phyloP scores from a whole-genome alignment of 2,113 vertebrate genomes.

The Gavia stellata region DNA sequence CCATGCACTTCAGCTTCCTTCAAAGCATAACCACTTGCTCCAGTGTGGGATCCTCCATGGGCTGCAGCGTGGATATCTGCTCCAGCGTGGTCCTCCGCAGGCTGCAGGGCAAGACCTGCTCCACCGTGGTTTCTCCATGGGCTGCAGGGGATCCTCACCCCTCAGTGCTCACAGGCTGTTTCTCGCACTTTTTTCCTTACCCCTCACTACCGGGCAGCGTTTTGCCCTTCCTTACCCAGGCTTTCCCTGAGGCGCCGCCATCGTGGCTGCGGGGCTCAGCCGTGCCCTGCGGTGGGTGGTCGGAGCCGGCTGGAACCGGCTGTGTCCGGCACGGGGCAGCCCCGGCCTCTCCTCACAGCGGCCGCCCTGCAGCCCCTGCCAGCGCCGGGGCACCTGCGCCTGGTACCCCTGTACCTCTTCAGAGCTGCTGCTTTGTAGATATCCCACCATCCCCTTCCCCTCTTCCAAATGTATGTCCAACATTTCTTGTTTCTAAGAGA shows the following conservation, averaged over 20 bases:
- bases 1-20: not conserved
- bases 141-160: not conserved
- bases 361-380: not conserved
- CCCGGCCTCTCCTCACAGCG: rapidly evolving
- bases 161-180: rapidly evolving
- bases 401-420: not conserved
- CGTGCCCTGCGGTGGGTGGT: rapidly evolving
- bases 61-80: not conserved
- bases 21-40: not conserved
- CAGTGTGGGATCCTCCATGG: not conserved
- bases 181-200: not conserved
- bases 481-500: not conserved
- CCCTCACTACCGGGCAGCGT: rapidly evolving
- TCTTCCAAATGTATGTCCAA: not conserved
- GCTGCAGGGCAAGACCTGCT: not conserved
- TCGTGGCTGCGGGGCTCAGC: not conserved
- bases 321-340: not conserved
- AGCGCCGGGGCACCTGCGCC: rapidly evolving
- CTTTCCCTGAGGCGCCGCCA: rapidly evolving
- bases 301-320: rapidly evolving
- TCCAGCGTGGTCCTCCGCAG: not conserved
- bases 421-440: not conserved
- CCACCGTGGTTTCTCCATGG: not conserved
- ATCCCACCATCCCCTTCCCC: not conserved
- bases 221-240: not conserved